Evolutionary conservation across 1,140 invertebrate genomes (phyloP).

Genomic region (Caenorhabditis latens): DNA sequence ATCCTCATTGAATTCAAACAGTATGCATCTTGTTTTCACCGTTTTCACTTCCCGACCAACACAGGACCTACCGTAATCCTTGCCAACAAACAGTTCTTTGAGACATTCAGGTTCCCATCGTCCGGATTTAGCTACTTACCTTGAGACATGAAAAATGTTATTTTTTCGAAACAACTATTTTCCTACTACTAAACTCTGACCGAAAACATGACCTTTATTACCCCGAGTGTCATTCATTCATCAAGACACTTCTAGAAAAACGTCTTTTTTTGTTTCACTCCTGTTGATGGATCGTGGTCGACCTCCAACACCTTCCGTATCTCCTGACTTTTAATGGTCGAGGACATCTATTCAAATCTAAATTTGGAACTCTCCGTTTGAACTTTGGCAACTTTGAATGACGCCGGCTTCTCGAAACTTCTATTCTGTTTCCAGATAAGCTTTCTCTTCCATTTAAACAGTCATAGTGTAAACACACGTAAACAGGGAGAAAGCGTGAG

Average conservation of each 20-base stretch:
- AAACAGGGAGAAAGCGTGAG: constrained; percentile 23
- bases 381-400: constrained; percentile 20
- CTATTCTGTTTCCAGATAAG: background rate
- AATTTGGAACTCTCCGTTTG: background rate
- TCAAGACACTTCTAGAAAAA: constrained; percentile 44
- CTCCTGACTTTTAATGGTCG: constrained; percentile 49
- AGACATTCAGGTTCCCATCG: constrained; percentile 29
- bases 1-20: background rate
- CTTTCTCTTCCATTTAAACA: constrained; percentile 3
- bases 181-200: background rate
- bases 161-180: constrained; percentile 47
- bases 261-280: too few species aligned
- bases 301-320: background rate
- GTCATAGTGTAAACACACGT: constrained; percentile 32
- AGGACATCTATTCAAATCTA: background rate
- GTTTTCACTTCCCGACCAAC: background rate
- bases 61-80: constrained; percentile 6
- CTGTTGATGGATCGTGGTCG: background rate
- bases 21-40: background rate
- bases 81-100: constrained; percentile 20
- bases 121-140: constrained; percentile 47
- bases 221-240: constrained; percentile 16
- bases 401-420: background rate
- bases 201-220: constrained; percentile 22
- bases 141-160: constrained; percentile 27